Evolutionary conservation across 2,888 invertebrate species (phyloP).

Genomic region (Myathropa florea): DNA sequence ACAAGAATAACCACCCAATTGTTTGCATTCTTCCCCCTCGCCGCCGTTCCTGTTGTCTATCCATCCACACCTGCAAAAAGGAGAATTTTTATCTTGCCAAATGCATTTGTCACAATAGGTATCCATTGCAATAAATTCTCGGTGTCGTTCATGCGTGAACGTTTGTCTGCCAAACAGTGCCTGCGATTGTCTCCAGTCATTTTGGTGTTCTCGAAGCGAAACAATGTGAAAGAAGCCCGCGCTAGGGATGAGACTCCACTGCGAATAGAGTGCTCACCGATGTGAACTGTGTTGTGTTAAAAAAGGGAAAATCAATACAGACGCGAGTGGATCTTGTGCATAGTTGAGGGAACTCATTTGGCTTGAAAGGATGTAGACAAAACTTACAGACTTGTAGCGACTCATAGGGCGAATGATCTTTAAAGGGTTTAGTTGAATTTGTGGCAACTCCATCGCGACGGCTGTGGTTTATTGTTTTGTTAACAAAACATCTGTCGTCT

Average conservation of each 20-base stretch:
- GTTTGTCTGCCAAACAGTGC: slow-evolving; percentile 7
- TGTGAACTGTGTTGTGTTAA: background rate
- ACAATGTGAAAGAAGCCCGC: background rate
- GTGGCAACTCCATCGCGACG: background rate
- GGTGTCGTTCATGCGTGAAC: slow-evolving; percentile 9
- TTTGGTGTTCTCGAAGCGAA: background rate
- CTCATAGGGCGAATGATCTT: background rate
- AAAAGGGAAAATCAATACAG: background rate
- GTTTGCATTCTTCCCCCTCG: background rate
- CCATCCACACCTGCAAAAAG: background rate
- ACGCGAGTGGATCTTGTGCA: background rate
- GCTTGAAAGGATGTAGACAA: background rate
- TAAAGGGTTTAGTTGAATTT: background rate
- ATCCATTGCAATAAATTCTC: slow-evolving; percentile 8
- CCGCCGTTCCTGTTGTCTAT: background rate
- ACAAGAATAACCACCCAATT: background rate
- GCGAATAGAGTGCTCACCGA: background rate
- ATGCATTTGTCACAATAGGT: slow-evolving; percentile 13
- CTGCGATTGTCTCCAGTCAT: slow-evolving; percentile 5
- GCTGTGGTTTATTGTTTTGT: background rate
- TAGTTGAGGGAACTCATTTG: background rate
- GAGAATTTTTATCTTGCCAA: background rate
- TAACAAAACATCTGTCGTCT: too few relatives aligned
- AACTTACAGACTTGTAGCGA: background rate
- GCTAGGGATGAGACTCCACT: background rate